Evolutionary conservation across 2,888 invertebrate genomes (phyloP).

Genomic region (Hybos culiciformis): DNA sequence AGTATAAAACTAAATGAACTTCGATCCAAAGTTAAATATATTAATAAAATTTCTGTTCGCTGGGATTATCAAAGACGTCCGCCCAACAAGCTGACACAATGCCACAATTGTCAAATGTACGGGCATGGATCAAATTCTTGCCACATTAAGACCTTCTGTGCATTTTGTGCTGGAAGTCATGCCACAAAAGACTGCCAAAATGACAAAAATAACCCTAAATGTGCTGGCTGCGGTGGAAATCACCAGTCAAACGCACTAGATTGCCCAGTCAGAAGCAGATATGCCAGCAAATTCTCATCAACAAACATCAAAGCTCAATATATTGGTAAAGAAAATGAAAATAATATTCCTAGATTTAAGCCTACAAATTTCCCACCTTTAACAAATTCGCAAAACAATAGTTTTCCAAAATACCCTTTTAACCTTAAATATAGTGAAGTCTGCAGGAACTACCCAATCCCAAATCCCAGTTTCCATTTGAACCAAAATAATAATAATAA

Average conservation of each 20-base stretch:
- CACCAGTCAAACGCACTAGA: neutral
- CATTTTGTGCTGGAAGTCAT: slow-evolving; percentile 1
- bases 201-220: neutral
- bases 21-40: neutral
- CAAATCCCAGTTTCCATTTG: no score
- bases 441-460: no score
- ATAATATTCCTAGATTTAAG: no score
- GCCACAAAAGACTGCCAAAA: neutral
- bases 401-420: no score
- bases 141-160: slow-evolving; percentile 5
- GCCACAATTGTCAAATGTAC: slow-evolving; percentile 4
- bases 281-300: neutral
- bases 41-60: slow-evolving; percentile 2
- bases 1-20: slow-evolving; percentile 3
- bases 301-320: no score
- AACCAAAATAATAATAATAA: no score
- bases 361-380: no score
- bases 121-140: slow-evolving; percentile 2
- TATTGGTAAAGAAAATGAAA: no score
- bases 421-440: no score
- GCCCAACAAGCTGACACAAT: slow-evolving; percentile 1
- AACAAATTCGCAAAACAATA: no score
- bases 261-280: neutral
- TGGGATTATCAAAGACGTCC: slow-evolving; percentile 1
- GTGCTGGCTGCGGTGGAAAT: neutral